phyloP scores from a whole-genome alignment of 2,113 vertebrate genomes.

The Cebus imitator region DNA sequence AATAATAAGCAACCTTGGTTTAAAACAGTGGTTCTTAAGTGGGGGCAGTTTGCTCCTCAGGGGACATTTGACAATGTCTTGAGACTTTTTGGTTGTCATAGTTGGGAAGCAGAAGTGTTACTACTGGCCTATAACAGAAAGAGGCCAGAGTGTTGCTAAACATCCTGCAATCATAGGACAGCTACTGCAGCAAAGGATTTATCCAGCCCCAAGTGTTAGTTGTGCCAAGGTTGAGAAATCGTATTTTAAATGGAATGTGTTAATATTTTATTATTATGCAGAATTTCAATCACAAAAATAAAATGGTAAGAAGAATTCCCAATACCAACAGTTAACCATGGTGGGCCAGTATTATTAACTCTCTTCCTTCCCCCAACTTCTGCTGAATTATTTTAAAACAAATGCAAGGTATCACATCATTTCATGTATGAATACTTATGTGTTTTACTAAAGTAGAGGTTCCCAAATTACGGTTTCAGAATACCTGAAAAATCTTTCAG shows the following conservation, averaged over 20 bases:
- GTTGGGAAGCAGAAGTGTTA: background rate
- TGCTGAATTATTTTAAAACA: background rate
- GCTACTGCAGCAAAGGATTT: background rate
- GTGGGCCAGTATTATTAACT: background rate
- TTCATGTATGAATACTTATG: background rate
- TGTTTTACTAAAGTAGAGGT: background rate
- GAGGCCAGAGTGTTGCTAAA: background rate
- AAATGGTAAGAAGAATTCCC: background rate
- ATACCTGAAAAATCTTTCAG: background rate
- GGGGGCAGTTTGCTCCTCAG: background rate
- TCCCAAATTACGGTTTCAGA: background rate
- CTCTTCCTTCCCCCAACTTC: background rate
- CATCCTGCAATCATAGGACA: background rate
- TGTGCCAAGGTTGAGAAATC: background rate
- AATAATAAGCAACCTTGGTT: background rate
- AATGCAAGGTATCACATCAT: background rate
- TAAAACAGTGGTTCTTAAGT: background rate
- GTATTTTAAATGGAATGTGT: background rate
- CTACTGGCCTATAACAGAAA: background rate
- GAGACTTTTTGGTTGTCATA: background rate
- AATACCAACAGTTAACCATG: background rate
- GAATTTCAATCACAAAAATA: background rate
- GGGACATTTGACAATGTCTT: background rate
- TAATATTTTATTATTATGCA: background rate
- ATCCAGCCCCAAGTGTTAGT: background rate